Base-by-base conservation (phyloP, 2,888 invertebrate species). In the Hoplodrina ambigua region DNA sequence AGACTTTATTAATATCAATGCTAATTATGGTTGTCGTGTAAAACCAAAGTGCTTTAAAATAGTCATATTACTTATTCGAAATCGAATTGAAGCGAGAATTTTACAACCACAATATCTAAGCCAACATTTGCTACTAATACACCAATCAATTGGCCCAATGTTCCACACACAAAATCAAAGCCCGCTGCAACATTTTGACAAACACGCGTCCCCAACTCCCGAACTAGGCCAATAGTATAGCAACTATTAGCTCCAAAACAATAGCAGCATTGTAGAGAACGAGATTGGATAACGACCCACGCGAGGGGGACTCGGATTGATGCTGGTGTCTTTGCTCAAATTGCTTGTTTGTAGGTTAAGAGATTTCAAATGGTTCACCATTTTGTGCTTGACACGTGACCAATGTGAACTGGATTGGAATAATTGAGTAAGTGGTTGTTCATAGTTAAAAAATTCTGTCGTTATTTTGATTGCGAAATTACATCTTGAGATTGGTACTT, bases 261-360 rank as follows among this genome's bases (percentile, higher is more conserved):
- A 74, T 62, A 70, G 62, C 15, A 37, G 52, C 56, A 46, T 71
- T 74, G 71, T 76, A 70, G n/a, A 15, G 4, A 56, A 25, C 71
- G 44, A 55, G 73, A 77, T 77, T 74, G 77, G 62, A 74, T 74
- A 74, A 74, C 71, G n/a, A 74, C 50, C 52, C 62, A 55, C 17
- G 13, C 41, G 71, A 66, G 62, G 77, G 71, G 69, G 60, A 25
- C 4, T 17, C 55, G 19, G 56, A 63, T 62, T 61, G 71, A 76
- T 77, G 71, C 73, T 74, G 77, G 77, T 74, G 77, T 74, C 73
- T 74, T 75, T 67, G 37, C 8, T n/a, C 33, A 70, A 74, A 70
- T 74, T 74, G 57, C 49, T 41, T 33, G 49, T 74, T 74, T 74
- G 62, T 74, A 33, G 73, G 73, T 74, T 74, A 74, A 74, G 77